A percentile compares a stretch with the other conserved stretches of the same genome.
Evolutionary conservation across 1,140 invertebrate genomes (phyloP).

Genomic region (Solenopsis fugax): DNA sequence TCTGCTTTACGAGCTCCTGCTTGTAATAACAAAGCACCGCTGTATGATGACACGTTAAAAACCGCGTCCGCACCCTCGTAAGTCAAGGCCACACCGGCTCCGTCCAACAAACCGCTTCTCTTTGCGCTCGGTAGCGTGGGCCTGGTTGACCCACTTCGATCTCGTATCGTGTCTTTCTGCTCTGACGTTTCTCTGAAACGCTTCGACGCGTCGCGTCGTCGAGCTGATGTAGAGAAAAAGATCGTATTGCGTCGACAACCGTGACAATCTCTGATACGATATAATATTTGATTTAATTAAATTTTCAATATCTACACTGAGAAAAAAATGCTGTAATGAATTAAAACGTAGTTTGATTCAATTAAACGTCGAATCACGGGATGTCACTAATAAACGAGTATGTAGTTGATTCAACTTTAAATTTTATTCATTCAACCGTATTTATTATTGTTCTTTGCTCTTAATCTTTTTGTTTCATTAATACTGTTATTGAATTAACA

Average conservation of each 20-base stretch:
- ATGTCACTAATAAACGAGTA: too few species aligned
- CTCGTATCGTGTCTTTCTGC: conserved; percentile 8
- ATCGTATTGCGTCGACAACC: background rate
- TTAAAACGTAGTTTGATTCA: too few species aligned
- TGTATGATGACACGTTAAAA: conserved; percentile 82
- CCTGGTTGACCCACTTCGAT: conserved; percentile 41
- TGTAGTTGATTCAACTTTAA: too few species aligned
- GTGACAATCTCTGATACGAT: background rate
- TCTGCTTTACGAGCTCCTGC: conserved; percentile 83
- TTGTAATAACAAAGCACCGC: conserved; percentile 80
- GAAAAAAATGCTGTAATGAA: too few species aligned
- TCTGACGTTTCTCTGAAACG: background rate
- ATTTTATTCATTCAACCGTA: too few species aligned
- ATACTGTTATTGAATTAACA: too few species aligned
- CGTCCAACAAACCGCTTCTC: background rate
- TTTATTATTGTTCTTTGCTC: too few species aligned
- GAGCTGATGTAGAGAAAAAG: background rate
- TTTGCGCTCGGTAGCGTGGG: conserved; percentile 44
- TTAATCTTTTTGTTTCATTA: too few species aligned
- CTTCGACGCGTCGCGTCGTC: conserved; percentile 14
- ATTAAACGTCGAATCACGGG: too few species aligned
- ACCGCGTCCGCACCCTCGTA: conserved; percentile 52
- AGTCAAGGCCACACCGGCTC: conserved; percentile 29
- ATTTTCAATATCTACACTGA: background rate
- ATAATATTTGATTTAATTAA: background rate